Conservation (phyloP, 2,888 invertebrate species). For the Epinotia bilunana region DNA sequence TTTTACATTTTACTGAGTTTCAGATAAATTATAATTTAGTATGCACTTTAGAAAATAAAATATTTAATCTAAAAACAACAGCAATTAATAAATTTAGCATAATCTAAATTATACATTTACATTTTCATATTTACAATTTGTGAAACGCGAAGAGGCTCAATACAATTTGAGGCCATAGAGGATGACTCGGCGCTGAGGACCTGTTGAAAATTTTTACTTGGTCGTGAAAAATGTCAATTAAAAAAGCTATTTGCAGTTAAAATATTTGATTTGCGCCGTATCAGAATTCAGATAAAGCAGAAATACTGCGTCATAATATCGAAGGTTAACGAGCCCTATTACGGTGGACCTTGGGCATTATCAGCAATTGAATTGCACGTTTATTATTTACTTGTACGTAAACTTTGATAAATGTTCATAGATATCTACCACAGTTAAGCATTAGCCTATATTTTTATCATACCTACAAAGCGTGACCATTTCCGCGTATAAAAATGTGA, state of each 20-base stretch:
- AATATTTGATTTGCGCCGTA: slow-evolving; percentile 36
- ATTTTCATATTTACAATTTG: no score
- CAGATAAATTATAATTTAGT: no score
- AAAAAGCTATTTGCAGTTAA: slow-evolving; percentile 38
- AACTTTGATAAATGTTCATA: not conserved
- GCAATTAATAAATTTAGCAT: no score
- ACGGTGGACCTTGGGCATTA: slow-evolving; percentile 27
- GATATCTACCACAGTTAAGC: not conserved
- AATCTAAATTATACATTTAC: no score
- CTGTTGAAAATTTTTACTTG: not conserved
- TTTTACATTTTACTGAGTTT: no score
- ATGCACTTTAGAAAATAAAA: no score
- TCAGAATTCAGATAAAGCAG: slow-evolving; percentile 39
- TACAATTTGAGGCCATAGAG: no score
- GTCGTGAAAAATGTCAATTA: slow-evolving; percentile 19
- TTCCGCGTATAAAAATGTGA: no score
- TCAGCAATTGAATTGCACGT: slow-evolving; percentile 17
- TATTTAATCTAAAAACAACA: no score
- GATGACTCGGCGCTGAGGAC: not conserved
- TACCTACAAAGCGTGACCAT: no score
- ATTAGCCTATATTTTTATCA: not conserved
- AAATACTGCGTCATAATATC: slow-evolving; percentile 41
- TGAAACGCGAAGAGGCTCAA: no score
- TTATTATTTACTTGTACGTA: slow-evolving; percentile 10
- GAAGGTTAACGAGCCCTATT: slow-evolving; percentile 33